A percentile compares a stretch with the other conserved stretches of the same genome.
Conservation (phyloP, 1,140 invertebrate genomes). For the Atta cephalotes region DNA sequence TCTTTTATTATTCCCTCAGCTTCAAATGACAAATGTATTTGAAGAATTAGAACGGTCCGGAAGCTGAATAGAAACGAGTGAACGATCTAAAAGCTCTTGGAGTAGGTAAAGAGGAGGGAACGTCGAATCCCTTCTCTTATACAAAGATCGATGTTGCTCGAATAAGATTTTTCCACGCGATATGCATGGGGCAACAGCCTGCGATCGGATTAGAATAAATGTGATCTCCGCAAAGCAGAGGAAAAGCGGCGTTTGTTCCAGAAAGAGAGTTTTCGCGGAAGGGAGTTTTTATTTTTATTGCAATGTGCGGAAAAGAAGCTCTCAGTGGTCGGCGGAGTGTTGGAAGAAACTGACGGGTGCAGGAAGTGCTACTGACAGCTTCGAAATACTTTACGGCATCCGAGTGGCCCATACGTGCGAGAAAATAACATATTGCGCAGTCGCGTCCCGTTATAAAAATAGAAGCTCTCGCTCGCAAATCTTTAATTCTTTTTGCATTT, state of each 20-base stretch:
- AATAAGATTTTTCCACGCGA: conserved; percentile 40
- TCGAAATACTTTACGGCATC: conserved; percentile 50
- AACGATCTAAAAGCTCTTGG: background rate
- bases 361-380: conserved; percentile 59
- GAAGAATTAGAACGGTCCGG: conserved; percentile 21
- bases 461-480: background rate
- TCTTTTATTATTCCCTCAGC: conserved; percentile 19
- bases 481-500: conserved; percentile 6
- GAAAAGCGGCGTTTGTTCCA: conserved; percentile 26
- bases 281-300: conserved; percentile 48
- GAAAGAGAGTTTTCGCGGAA: background rate
- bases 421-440: conserved; percentile 45
- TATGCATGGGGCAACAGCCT: conserved; percentile 39
- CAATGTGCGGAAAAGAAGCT: conserved; percentile 29
- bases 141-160: conserved; percentile 41
- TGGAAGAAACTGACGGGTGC: conserved; percentile 23
- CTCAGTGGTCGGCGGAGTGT: background rate
- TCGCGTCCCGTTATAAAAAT: conserved; percentile 37
- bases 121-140: background rate
- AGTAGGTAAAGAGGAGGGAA: background rate
- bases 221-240: conserved; percentile 14
- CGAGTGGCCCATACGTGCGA: conserved; percentile 26
- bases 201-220: conserved; percentile 56
- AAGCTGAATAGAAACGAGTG: conserved; percentile 6
- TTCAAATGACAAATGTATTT: conserved; percentile 30